phyloP scores from a whole-genome alignment of 2,888 invertebrate species.

The Meloe dianella region DNA sequence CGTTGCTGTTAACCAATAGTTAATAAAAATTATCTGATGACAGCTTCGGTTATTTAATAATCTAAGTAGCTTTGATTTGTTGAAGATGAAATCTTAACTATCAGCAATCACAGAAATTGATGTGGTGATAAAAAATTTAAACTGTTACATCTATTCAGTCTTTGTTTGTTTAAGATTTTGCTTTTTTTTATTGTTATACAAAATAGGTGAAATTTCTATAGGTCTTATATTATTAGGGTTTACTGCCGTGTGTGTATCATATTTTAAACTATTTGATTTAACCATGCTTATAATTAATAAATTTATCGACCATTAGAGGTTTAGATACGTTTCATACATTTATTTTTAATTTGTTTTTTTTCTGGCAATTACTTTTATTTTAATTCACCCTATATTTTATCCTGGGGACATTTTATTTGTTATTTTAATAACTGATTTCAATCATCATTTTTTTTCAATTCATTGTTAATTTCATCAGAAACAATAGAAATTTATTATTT shows the following conservation, averaged over 20 bases:
- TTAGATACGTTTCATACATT: slow-evolving; percentile 14
- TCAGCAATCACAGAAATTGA: slow-evolving; percentile 22
- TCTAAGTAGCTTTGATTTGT: slow-evolving; percentile 32
- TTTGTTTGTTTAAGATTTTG: slow-evolving; percentile 1
- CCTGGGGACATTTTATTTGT: not conserved
- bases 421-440: not conserved
- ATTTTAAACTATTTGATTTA: slow-evolving; percentile 49
- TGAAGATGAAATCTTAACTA: slow-evolving; percentile 37
- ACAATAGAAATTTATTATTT: not conserved
- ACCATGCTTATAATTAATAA: slow-evolving; percentile 44
- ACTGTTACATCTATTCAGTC: not conserved
- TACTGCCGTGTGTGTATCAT: slow-evolving; percentile 58
- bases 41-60: slow-evolving; percentile 26
- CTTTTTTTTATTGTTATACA: slow-evolving; percentile 14
- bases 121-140: slow-evolving; percentile 10
- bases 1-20: slow-evolving; percentile 24
- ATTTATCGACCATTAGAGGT: slow-evolving; percentile 22
- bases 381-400: not conserved
- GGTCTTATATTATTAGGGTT: slow-evolving; percentile 42
- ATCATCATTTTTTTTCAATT: not conserved
- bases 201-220: slow-evolving; percentile 28
- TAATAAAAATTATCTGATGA: slow-evolving; percentile 8
- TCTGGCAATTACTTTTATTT: not conserved
- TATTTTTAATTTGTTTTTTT: not conserved
- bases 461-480: not conserved